Evolutionary conservation across 1,140 invertebrate genomes (phyloP), one percentile per base, ranked within the genome.

Genomic region (Antheraea pernyi): DNA sequence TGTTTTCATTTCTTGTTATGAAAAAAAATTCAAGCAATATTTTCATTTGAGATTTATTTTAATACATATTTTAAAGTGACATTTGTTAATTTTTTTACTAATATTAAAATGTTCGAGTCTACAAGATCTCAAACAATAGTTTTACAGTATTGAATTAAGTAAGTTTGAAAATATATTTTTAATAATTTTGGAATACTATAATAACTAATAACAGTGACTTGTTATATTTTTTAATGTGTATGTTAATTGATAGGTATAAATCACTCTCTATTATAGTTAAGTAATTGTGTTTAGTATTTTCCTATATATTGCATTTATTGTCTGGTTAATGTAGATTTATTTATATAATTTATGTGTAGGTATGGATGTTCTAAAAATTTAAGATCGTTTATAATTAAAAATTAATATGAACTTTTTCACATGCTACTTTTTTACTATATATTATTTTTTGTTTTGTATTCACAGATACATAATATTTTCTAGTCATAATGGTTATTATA

Each of bases 271-370:
- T 53, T 53, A n/a, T 53, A 53, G 46, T 53, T 53, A 53, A 53
- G 46, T 53, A 53, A 53, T 53, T 53, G 46, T 53, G 46, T 53
- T 53, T 53, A 53, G 46, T 37, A 63, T 37, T 78, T 73, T 78
- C 74, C 77, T 78, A 76, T 72, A 37, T 67, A 60, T 72, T 78
- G 77, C 77, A 78, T 81, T 81, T 78, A 63, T 63, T 53, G 46
- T 53, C 9, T 53, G 46, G 13, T 53, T 53, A 53, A 13, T 53
- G 46, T 53, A 53, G 46, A 53, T 53, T 53, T 53, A 53, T 53
- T 53, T 53, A 53, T 53, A 16, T 53, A n/a, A 53, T 16, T 53
- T 53, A 53, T 53, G 16, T 53, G 46, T 53, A 53, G 46, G 46
- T 53, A 53, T 11, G 6, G 9, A 53, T 53, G 46, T 53, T 16